These are phyloP conservation scores for Malachius bipustulatus DNA, from an alignment of 2,888 invertebrate genomes.

Conservation along the genomic window DNA sequence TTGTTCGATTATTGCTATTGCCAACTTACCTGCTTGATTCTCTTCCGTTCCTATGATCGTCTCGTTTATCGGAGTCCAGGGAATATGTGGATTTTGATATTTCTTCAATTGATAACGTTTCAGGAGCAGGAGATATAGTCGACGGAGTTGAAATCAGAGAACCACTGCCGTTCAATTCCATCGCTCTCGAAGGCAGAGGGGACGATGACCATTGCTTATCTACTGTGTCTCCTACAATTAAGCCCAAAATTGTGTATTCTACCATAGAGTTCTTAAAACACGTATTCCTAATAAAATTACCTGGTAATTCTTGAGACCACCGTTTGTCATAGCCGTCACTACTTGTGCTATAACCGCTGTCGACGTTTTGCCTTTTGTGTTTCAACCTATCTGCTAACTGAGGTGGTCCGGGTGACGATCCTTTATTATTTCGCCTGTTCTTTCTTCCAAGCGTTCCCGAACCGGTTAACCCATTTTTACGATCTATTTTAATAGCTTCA, in stretches of 20 bases:
- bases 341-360: constrained; percentile 81
- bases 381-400: constrained; percentile 35
- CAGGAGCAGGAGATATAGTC: constrained; percentile 45
- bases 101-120: constrained; percentile 28
- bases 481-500: constrained; percentile 64
- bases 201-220: constrained; percentile 33
- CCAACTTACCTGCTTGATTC: too few relatives aligned
- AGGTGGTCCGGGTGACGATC: constrained; percentile 35
- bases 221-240: constrained; percentile 25
- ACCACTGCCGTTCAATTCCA: constrained; percentile 29
- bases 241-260: background rate
- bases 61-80: constrained; percentile 27
- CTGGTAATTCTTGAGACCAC: constrained; percentile 68
- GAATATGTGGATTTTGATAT: constrained; percentile 20
- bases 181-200: constrained; percentile 27
- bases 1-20: too few relatives aligned
- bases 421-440: constrained; percentile 40
- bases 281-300: constrained; percentile 25
- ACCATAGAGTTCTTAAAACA: background rate
- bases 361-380: constrained; percentile 63
- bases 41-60: constrained; percentile 23
- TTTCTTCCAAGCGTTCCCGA: constrained; percentile 40
- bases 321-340: constrained; percentile 71
- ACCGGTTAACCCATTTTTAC: constrained; percentile 37
- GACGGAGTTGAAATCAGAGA: constrained; percentile 44